A percentile compares a stretch with the other conserved stretches of the same genome.
phyloP scores from a whole-genome alignment of 2,797 vertebrate species.

The Ctenosaura bakeri region DNA sequence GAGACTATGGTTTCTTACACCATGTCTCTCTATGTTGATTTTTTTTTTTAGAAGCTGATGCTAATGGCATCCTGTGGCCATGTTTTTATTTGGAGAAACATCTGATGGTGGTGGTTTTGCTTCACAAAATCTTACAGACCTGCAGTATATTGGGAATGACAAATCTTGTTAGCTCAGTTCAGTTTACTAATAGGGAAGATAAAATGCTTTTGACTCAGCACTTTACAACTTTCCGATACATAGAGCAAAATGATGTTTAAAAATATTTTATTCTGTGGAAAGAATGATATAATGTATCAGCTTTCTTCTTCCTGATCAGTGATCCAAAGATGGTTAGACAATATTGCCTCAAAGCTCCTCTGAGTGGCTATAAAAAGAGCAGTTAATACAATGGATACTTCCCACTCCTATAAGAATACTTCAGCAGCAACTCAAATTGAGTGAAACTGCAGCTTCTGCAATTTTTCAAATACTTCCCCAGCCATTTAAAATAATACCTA shows the following conservation, averaged over 20 bases:
- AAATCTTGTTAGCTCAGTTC: slow-evolving; percentile 31
- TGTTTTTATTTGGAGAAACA: not conserved
- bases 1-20: not conserved
- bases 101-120: slow-evolving; percentile 10
- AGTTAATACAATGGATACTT: slow-evolving; percentile 12
- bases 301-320: not conserved
- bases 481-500: not conserved
- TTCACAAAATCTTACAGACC: slow-evolving; percentile 54
- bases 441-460: not conserved
- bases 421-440: slow-evolving; percentile 17
- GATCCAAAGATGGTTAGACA: not conserved
- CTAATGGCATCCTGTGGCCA: accelerated
- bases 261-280: slow-evolving; percentile 19
- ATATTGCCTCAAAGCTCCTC: not conserved
- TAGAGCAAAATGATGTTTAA: slow-evolving; percentile 5
- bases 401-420: not conserved
- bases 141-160: slow-evolving; percentile 23
- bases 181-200: slow-evolving; percentile 37
- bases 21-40: not conserved
- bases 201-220: slow-evolving; percentile 41
- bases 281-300: not conserved
- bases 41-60: slow-evolving; percentile 25
- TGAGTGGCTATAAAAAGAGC: not conserved
- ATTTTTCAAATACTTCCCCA: slow-evolving; percentile 25
- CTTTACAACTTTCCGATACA: slow-evolving; percentile 35